Percentiles rank a stretch among this genome's conserved stretches.
Conservation (phyloP, 2,888 invertebrate genomes). For the Dasypogon diadema region DNA sequence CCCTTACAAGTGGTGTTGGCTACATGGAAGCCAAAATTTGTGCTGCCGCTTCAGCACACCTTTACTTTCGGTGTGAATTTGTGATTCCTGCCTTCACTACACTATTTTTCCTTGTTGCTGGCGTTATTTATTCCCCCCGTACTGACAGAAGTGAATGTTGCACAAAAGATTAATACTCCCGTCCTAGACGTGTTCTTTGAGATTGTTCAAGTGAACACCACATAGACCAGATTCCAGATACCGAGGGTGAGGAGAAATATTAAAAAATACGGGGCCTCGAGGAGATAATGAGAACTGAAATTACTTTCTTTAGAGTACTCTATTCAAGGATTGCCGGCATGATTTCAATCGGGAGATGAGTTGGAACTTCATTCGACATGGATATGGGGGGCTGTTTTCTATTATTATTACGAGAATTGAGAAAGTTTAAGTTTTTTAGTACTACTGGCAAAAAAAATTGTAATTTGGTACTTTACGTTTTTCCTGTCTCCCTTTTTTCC, state of each 20-base stretch:
- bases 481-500: too few species aligned
- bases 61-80: constrained; percentile 31
- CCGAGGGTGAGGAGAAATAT: constrained; percentile 1
- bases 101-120: neutral
- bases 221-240: neutral
- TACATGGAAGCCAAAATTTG: neutral
- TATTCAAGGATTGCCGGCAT: constrained; percentile 41
- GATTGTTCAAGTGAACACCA: constrained; percentile 18
- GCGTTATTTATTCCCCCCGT: constrained; percentile 1
- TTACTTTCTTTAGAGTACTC: constrained; percentile 47
- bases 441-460: neutral
- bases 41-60: neutral
- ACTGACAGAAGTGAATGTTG: constrained; percentile 34
- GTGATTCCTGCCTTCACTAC: constrained; percentile 14
- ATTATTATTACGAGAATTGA: constrained; percentile 27
- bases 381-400: constrained; percentile 15
- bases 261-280: constrained; percentile 38
- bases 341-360: constrained; percentile 31
- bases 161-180: constrained; percentile 38
- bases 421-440: neutral
- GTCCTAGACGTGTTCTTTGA: constrained; percentile 30
- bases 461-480: neutral
- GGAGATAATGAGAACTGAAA: constrained; percentile 50
- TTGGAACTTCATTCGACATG: constrained; percentile 3
- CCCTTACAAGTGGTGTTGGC: neutral